phyloP scores from a whole-genome alignment of 53 echinoderm and acorn worm genomes.

The Paracentrotus lividus region DNA sequence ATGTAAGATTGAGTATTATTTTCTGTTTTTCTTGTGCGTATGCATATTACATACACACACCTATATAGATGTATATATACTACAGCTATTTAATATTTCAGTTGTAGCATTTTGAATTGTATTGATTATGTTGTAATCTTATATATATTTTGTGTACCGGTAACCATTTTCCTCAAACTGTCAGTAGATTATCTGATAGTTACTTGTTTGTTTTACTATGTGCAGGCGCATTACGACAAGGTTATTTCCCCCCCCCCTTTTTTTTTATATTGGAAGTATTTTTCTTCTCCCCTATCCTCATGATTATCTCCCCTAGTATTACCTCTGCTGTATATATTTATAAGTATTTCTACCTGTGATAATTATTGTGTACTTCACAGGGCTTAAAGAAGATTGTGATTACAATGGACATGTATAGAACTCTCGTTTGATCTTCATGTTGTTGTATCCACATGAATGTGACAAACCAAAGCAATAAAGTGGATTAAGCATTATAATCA shows the following conservation, averaged over 20 bases:
- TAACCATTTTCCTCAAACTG: neutral
- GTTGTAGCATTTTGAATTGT: conserved; percentile 34
- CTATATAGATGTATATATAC: conserved; percentile 41
- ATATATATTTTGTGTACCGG: conserved; percentile 17
- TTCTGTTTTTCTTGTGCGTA: neutral
- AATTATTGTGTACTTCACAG: neutral
- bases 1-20: conserved; percentile 6
- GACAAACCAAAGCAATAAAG: conserved; percentile 48
- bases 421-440: neutral
- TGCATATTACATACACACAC: conserved; percentile 18
- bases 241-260: no score
- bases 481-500: conserved; percentile 32
- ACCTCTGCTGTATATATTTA: conserved; percentile 53
- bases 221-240: conserved; percentile 63
- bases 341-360: conserved; percentile 27
- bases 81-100: conserved; percentile 64
- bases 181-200: neutral
- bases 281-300: neutral
- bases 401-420: neutral
- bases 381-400: neutral
- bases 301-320: neutral
- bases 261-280: conserved; percentile 31
- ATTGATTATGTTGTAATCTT: conserved; percentile 40
- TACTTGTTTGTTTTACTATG: conserved; percentile 52
- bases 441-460: conserved; percentile 41